Evolutionary conservation across 2,797 vertebrate genomes (phyloP).

Genomic region (Myiotriccus ornatus): DNA sequence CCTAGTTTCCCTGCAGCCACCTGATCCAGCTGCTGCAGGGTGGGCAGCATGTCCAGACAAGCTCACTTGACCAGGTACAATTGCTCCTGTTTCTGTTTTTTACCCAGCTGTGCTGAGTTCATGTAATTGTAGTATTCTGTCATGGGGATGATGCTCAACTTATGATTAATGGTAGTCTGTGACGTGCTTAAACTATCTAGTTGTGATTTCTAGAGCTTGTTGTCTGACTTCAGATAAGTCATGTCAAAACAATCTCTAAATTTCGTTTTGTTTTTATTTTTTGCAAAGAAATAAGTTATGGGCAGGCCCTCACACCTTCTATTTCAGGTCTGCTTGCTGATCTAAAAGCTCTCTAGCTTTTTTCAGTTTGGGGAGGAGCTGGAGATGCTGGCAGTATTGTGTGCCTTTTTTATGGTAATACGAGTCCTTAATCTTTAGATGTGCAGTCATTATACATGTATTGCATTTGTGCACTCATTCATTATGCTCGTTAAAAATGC

Average conservation of each 20-base stretch:
- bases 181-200: neutral
- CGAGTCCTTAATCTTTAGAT: neutral
- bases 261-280: neutral
- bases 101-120: neutral
- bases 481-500: neutral
- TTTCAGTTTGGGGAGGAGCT: neutral
- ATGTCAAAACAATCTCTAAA: neutral
- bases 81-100: neutral
- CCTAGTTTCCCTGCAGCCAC: neutral
- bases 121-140: neutral
- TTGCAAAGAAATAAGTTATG: neutral
- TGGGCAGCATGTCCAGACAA: neutral
- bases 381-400: neutral
- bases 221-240: neutral
- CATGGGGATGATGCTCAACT: neutral
- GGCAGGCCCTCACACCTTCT: neutral
- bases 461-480: rapidly evolving
- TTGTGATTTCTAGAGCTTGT: neutral
- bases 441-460: neutral
- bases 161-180: neutral
- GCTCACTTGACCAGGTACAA: neutral
- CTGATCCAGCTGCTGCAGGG: neutral
- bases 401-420: neutral
- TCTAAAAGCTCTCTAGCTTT: neutral
- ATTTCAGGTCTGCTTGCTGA: neutral